Percentiles rank a stretch among this genome's conserved stretches.
These are phyloP conservation scores for Corythornis vintsioides DNA, from an alignment of 2,113 vertebrate species.

Conservation along the genomic window DNA sequence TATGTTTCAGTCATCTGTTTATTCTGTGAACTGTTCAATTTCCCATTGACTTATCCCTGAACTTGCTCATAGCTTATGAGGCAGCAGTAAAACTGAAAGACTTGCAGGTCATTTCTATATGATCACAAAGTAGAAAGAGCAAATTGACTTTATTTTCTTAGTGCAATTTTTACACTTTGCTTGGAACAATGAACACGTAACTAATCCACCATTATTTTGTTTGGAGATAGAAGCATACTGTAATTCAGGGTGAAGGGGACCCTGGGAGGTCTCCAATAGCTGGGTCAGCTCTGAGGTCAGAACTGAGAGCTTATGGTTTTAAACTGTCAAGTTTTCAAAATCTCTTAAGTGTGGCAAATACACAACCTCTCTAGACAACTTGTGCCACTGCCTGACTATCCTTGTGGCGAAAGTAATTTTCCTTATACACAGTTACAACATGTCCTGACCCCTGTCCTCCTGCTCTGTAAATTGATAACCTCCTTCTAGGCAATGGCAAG, in stretches of 20 bases:
- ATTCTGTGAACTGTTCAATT: slow-evolving; percentile 21
- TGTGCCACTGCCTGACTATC: background rate
- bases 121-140: background rate
- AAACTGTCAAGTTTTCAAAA: background rate
- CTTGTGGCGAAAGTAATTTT: background rate
- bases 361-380: background rate
- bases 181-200: background rate
- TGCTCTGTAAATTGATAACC: background rate
- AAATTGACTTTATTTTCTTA: background rate
- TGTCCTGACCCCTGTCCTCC: background rate
- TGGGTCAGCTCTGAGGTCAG: background rate
- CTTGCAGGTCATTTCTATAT: background rate
- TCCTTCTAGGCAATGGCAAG: background rate
- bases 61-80: background rate
- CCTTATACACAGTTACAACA: background rate
- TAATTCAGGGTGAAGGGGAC: background rate
- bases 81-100: slow-evolving; percentile 41
- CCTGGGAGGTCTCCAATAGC: background rate
- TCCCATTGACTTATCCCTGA: slow-evolving; percentile 36
- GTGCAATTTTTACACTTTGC: background rate
- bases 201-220: background rate
- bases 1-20: slow-evolving; percentile 26
- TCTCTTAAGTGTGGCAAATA: background rate
- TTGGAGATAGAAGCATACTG: background rate
- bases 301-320: background rate